These are phyloP conservation scores for Epinotia brunnichana DNA, from an alignment of 2,888 invertebrate genomes.

Conservation along the genomic window DNA sequence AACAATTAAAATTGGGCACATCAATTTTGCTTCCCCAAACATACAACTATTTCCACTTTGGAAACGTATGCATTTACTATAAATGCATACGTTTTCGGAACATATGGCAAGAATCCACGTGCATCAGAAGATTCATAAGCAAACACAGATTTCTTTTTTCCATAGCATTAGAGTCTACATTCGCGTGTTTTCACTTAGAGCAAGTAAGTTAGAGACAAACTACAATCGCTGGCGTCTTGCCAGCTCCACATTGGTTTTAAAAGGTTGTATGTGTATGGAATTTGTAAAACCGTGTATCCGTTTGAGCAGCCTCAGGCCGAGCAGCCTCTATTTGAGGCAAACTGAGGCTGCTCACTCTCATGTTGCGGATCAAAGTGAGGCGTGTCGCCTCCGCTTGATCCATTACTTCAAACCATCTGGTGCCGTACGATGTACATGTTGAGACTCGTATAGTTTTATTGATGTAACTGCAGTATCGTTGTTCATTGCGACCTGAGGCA, in stretches of 20 bases:
- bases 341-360: too few relatives aligned
- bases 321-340: too few relatives aligned
- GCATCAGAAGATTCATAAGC: not conserved
- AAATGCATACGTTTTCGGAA: not conserved
- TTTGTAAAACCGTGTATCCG: too few relatives aligned
- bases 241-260: not conserved
- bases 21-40: not conserved
- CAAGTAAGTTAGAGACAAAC: not conserved
- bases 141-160: not conserved
- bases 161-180: not conserved
- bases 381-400: too few relatives aligned
- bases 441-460: too few relatives aligned
- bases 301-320: too few relatives aligned
- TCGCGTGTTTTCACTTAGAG: slow-evolving; percentile 3
- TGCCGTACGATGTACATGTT: too few relatives aligned
- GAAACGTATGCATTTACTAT: too few relatives aligned
- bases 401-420: too few relatives aligned
- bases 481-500: too few relatives aligned
- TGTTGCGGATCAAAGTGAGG: too few relatives aligned
- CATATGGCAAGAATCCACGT: slow-evolving; percentile 2
- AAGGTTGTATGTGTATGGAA: not conserved
- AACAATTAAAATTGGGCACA: not conserved
- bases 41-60: not conserved
- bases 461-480: too few relatives aligned
- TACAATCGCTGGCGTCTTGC: slow-evolving; percentile 13